Base-by-base conservation (phyloP, 2,888 invertebrate species). In the Calameuta idolon region DNA sequence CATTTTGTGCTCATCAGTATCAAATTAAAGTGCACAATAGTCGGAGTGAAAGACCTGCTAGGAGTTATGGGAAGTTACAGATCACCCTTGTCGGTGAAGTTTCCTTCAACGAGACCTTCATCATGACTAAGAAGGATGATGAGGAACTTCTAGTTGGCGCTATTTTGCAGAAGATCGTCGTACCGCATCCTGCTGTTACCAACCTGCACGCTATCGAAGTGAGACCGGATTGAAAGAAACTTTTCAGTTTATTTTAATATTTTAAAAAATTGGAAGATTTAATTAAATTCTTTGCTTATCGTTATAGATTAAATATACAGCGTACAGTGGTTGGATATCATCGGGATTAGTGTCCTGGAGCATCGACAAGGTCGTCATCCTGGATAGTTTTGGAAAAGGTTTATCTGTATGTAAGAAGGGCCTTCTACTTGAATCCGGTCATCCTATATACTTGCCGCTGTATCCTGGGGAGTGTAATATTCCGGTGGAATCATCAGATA, bases 1-100 rank as follows among this genome's bases (percentile, higher is more conserved):
- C 98, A 0, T 98, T 98, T 91, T 98, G 98, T 92, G 98, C 97
- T 0, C 97, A 98, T 92, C 98, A 98, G 89, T 98, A 97, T 89
- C 89, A 96, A 90, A 94, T 98, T 74, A 95, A 95, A 86, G 94
- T 98, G 76, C 96, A 96, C 92, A 96, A 95, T 80, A 95, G 95
- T 5, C 94, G 94, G 34, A 94, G 94, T 85, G 93, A 94, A 77
- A 92, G 94, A 76, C 95, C 95, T 1, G 92, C 95, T 84, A 93
- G 94, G 1, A 96, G 95, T 87, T 96, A 96, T 89, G 98, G 98
- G 1, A 95, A 96, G 84, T 90, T 94, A 3, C 92, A 93, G 85
- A 94, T 96, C 30, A 96, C 96, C 0, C 92, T 98, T 33, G 95
- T 97, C 80, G 96, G 97, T 5, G 96, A 96, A 85, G 95, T 95